Percentiles rank a stretch among this genome's conserved stretches.
phyloP scores from a whole-genome alignment of 2,888 invertebrate species.

The Tetheella fluctuosa region DNA sequence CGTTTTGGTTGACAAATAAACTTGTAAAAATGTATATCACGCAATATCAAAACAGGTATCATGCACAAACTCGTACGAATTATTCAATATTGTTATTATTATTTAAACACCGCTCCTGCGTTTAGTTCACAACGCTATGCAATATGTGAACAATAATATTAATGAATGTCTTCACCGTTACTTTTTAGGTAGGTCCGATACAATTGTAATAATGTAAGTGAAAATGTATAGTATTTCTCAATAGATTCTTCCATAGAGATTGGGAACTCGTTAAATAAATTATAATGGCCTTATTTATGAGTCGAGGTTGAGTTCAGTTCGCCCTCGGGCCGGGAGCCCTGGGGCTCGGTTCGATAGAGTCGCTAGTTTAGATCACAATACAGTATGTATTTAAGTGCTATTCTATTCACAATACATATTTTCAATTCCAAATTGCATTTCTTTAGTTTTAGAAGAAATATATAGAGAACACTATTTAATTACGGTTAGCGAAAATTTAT shows the following conservation, averaged over 20 bases:
- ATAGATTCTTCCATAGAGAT: conserved; percentile 69
- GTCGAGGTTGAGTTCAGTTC: conserved; percentile 44
- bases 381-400: conserved; percentile 56
- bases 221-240: conserved; percentile 79
- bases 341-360: conserved; percentile 51
- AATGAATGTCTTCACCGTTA: conserved; percentile 57
- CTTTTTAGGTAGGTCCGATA: conserved; percentile 80
- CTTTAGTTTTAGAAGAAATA: conserved; percentile 46
- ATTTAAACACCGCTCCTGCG: conserved; percentile 51
- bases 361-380: conserved; percentile 70
- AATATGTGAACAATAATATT: conserved; percentile 73
- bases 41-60: conserved; percentile 64
- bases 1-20: conserved; percentile 65
- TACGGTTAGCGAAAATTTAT: conserved; percentile 28
- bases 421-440: conserved; percentile 56
- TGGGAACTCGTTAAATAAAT: conserved; percentile 52
- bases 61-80: conserved; percentile 78
- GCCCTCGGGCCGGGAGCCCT: conserved; percentile 31
- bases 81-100: conserved; percentile 47
- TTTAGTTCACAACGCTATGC: conserved; percentile 43
- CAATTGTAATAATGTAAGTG: conserved; percentile 78
- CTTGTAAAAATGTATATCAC: conserved; percentile 74
- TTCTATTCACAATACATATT: conserved; percentile 41
- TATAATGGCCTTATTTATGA: conserved; percentile 74
- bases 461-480: conserved; percentile 27